Base-by-base conservation (phyloP, 2,888 invertebrate genomes). In the Agriopis marginaria region DNA sequence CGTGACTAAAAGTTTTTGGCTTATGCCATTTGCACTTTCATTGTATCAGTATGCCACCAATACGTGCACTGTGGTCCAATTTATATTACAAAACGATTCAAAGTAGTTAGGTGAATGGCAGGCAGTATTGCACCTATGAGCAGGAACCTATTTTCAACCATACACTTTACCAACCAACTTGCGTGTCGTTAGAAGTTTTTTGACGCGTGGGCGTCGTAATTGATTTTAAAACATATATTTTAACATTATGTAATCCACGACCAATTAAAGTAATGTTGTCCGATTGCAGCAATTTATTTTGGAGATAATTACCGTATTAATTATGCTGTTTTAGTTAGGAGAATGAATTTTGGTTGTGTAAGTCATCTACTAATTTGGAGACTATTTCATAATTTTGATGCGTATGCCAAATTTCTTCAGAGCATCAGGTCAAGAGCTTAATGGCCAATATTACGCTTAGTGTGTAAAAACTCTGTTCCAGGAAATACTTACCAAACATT, bases 211-310 rank as follows among this genome's bases (percentile, higher is more conserved):
- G 75, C 62, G 76, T 69, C 45, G 55, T 55, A 73, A 75, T 73
- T 71, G 58, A 68, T 72, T 75, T 71, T 67, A 68, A 73, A 75
- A 71, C 70, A 72, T 66, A 74, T 68, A 71, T 73, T 73, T 59
- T 45, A 65, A 63, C 65, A 53, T 76, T 75, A 71, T 66, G 68
- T 63, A 76, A 76, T 51, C 32, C 45, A 68, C 56, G 70, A 58
- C 71, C 76, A 75, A 75, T 75, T 68, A 75, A 68, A 73, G 59
- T 70, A 70, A 61, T 63, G 60, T 44, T 63, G 63, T 72, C 55
- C 68, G 64, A 76, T 73, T 66, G 69, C 71, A 3, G 66, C 73
- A 65, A 68, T 72, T 65, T 71, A 63, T 72, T 71, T 71, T 66
- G 47, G 23, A 68, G 58, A 67, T 72, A 72, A 76, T 75, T 75